Evolutionary conservation across 2,888 invertebrate species (phyloP), one percentile per base, ranked within the genome.

Genomic region (Dromius quadrimaculatus): DNA sequence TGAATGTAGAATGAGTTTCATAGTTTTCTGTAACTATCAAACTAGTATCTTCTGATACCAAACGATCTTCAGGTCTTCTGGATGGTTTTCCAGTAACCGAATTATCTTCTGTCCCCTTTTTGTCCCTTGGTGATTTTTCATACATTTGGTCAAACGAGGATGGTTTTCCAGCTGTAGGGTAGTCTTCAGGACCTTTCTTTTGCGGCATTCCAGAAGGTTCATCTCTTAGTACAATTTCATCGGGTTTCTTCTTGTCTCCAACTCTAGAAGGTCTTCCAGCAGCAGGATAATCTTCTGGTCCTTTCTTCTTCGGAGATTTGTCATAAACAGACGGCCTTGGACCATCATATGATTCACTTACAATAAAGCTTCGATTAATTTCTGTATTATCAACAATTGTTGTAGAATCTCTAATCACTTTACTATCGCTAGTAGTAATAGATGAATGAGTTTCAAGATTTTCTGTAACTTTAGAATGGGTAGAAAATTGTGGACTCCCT

Each of bases 51-150:
- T 32, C 6, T 20, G 36, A 11, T 38, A 3, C 32, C 9, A 6
- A 4, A 28, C n/a, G 81, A 1, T 80, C 80, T 23, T 81, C 80
- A 17, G 20, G 84, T 32, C 9, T 23, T 11, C 28, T 28, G 28
- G 28, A 28, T 5, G 28, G 28, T 8, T 72, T 80, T 74, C 0
- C 28, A 28, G 28, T 8, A 28, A 28, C 28, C 8, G 28, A 8
- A 8, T 28, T 5, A 8, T 28, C 28, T 8, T 28, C 0, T 78
- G 83, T 8, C 75, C 76, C 0, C 81, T 84, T 13, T n/a, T n/a
- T n/a, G n/a, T n/a, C n/a, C n/a, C 85, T 77, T 74, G n/a, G n/a
- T n/a, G n/a, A n/a, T n/a, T n/a, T n/a, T n/a, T n/a, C n/a, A n/a
- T n/a, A n/a, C n/a, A n/a, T n/a, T n/a, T n/a, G 20, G 11, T 20